Base-by-base conservation (phyloP, 2,797 vertebrate species). In the Amniataba percoides region DNA sequence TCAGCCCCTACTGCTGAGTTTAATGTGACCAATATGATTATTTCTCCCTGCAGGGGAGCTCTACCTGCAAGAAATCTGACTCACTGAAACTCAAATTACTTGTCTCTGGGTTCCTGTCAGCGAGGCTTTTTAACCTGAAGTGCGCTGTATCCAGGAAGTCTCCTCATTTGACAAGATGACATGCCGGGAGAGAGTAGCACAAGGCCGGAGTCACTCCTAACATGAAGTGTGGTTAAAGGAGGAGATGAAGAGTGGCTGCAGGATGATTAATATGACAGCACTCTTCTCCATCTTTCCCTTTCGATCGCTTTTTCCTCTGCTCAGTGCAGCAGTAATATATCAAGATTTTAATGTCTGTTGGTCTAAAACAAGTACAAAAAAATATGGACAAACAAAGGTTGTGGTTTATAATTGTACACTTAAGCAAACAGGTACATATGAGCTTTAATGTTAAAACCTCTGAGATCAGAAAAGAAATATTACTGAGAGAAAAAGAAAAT, bases 111-210 rank as follows among this genome's bases (percentile, higher is more conserved):
- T 36, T 65, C 49, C 51, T 36, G 71, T 82, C 74, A 58, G 69
- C 1, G 34, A 49, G 2, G 66, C 56, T 9, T 69, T 73, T 81
- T 74, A 73, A 79, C 73, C 25, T 56, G 63, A 4, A 1, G 1
- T 8, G 27, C 5, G 3, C 68, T 19, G 3, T 25, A 51, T 63
- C 79, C 78, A 42, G 46, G 56, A 70, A 75, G 46, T 67, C 27
- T 82, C 42, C 62, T 68, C 53, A 40, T 81, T 67, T 83, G 81
- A 85, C 73, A 82, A 69, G 87, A 62, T 19, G 83, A 59, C 71
- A 55, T 19, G 79, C 74, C 76, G 45, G 48, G 43, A 40, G 14
- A 77, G 63, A 87, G 63, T 34, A 78, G 62, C 78, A 74, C 60
- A 36, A 86, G 75, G 77, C 82, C 40, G 36, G 23, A 70, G 60